A percentile compares a stretch with the other conserved stretches of the same genome.
Evolutionary conservation across 2,888 invertebrate genomes (phyloP).

Genomic region (Lamellibrachia satsuma): DNA sequence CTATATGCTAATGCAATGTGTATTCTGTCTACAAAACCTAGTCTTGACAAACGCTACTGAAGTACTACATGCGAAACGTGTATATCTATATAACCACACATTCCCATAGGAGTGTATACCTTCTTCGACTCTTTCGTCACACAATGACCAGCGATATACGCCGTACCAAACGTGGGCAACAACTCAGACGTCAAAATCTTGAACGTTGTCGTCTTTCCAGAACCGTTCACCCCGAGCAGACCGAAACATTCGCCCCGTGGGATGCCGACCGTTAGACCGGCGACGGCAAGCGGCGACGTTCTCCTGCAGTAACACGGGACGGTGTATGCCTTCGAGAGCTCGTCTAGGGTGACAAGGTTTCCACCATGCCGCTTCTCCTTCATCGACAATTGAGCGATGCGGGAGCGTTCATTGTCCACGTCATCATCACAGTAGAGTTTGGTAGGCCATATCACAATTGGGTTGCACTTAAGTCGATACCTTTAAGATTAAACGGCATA

Average conservation of each 20-base stretch:
- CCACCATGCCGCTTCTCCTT: background rate
- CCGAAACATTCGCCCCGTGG: background rate
- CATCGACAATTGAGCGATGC: background rate
- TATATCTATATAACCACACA: too few relatives aligned
- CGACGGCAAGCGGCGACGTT: background rate
- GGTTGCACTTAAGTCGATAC: background rate
- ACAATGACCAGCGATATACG: background rate
- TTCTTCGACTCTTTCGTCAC: background rate
- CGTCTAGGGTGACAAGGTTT: background rate
- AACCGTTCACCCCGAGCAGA: constrained; percentile 1
- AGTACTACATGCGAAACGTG: background rate
- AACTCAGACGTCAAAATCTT: background rate
- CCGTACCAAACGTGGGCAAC: background rate
- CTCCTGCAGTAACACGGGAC: background rate
- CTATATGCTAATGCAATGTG: too few relatives aligned
- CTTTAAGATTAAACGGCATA: background rate
- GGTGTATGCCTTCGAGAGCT: background rate
- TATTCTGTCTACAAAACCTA: background rate
- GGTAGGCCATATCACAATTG: background rate
- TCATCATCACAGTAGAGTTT: background rate
- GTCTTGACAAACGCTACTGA: background rate
- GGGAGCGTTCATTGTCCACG: background rate
- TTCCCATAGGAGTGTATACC: background rate
- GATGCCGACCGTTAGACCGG: background rate
- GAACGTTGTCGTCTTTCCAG: background rate